A percentile compares a stretch with the other conserved stretches of the same genome.
Conservation (phyloP, 2,888 invertebrate species). For the Chymomyza fuscimana region DNA sequence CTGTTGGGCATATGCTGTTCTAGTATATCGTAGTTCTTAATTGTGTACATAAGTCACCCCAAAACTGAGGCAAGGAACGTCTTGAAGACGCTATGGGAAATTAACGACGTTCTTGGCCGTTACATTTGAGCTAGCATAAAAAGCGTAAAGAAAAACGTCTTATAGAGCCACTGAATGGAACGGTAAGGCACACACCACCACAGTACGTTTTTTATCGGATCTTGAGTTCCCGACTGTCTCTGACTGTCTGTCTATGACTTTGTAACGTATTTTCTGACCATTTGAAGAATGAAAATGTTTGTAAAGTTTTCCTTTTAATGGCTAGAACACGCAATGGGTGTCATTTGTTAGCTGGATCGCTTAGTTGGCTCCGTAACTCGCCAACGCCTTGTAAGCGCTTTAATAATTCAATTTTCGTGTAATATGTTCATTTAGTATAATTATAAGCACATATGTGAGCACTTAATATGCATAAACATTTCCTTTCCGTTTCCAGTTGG, state of each 20-base stretch:
- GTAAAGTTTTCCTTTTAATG: background rate
- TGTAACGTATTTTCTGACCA: constrained; percentile 54
- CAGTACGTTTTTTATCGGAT: constrained; percentile 8
- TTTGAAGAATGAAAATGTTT: background rate
- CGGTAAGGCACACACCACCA: constrained; percentile 56
- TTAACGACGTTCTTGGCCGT: constrained; percentile 56
- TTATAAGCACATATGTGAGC: constrained; percentile 61
- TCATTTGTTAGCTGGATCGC: constrained; percentile 29
- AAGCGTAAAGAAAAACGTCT: constrained; percentile 53
- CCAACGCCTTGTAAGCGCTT: constrained; percentile 59
- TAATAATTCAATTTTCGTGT: constrained; percentile 69
- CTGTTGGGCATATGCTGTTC: no score
- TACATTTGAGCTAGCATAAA: constrained; percentile 42
- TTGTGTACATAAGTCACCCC: constrained; percentile 3
- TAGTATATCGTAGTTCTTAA: background rate
- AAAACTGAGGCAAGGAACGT: constrained; percentile 36
- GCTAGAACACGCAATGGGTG: constrained; percentile 48
- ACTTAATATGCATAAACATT: constrained; percentile 63
- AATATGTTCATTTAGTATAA: constrained; percentile 72
- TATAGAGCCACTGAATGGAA: constrained; percentile 59
- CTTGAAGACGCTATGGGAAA: constrained; percentile 71
- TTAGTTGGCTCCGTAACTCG: background rate
- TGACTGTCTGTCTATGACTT: constrained; percentile 11
- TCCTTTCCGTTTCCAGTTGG: constrained; percentile 41
- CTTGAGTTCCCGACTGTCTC: constrained; percentile 34